Evolutionary conservation across 1,140 invertebrate genomes (phyloP).

Genomic region (honey bee (Apis mellifera)): DNA sequence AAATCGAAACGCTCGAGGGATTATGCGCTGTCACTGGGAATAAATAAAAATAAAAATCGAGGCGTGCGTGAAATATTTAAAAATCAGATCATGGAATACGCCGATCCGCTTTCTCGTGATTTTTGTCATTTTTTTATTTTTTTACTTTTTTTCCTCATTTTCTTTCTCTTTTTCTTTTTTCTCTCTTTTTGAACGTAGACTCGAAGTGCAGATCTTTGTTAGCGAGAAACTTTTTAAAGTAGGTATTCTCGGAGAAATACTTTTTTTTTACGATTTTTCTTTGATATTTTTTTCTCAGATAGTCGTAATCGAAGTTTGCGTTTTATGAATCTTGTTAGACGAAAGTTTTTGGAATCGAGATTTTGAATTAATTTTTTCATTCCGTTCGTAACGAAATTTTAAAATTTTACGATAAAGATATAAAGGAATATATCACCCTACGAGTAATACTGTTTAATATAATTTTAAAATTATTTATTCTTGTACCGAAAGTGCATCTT

Average conservation of each 20-base stretch:
- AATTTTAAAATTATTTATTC: not conserved
- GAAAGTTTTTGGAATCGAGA: not conserved
- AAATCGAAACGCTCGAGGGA: not conserved
- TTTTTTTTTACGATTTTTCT: not conserved
- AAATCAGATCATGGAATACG: not conserved
- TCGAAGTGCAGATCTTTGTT: not conserved
- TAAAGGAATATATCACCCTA: not conserved
- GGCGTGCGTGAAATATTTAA: not conserved
- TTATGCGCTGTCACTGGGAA: not conserved
- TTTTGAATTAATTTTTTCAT: too few species aligned
- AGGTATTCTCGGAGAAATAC: not conserved
- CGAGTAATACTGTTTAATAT: not conserved
- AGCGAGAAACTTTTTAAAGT: not conserved
- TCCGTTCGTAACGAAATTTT: too few species aligned
- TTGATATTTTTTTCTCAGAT: not conserved
- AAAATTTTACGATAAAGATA: too few species aligned
- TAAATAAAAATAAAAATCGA: conserved; percentile 2
- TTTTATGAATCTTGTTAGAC: not conserved
- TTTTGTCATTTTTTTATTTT: not conserved
- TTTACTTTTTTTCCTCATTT: not conserved
- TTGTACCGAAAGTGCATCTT: not conserved
- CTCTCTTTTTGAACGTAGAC: not conserved
- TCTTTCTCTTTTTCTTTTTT: not conserved
- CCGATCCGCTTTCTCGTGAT: not conserved
- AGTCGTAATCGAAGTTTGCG: not conserved